Percentiles rank a stretch among this genome's conserved stretches.
Evolutionary conservation across 2,797 vertebrate species (phyloP).

Genomic region (Columba guinea): DNA sequence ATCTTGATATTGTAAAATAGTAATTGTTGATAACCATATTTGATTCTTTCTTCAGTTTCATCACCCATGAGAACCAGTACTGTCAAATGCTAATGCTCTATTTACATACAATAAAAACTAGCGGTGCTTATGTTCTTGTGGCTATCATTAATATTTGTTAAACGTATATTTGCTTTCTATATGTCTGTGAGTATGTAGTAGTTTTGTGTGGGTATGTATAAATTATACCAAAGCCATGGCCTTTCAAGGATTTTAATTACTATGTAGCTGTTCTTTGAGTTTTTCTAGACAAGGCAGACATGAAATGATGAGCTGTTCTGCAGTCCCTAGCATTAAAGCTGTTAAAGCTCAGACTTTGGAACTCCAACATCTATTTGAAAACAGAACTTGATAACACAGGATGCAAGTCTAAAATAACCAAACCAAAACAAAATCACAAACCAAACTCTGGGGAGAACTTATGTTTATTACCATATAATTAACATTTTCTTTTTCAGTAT

Average conservation of each 20-base stretch:
- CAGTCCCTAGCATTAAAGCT: not conserved
- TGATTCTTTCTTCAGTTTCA: not conserved
- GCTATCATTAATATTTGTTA: not conserved
- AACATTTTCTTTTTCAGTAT: not conserved
- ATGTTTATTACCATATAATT: not conserved
- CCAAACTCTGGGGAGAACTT: not conserved
- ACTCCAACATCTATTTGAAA: not conserved
- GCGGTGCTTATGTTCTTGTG: not conserved
- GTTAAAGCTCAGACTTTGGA: conserved; percentile 1
- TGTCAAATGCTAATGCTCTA: not conserved
- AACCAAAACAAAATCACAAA: not conserved
- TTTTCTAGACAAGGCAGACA: conserved; percentile 26
- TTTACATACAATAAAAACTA: not conserved
- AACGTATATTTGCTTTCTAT: not conserved
- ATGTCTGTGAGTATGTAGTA: not conserved
- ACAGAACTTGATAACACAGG: not conserved
- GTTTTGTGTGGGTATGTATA: not conserved
- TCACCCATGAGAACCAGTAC: not conserved
- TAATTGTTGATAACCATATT: not conserved
- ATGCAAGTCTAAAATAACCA: not conserved
- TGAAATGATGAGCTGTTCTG: conserved; percentile 16
- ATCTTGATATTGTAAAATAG: not conserved
- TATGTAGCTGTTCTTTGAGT: not conserved
- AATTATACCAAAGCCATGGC: not conserved
- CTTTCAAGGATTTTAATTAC: conserved; percentile 42